Evolutionary conservation across 2,113 vertebrate genomes (phyloP), one percentile per base, ranked within the genome.

Genomic region (Gobius niger): DNA sequence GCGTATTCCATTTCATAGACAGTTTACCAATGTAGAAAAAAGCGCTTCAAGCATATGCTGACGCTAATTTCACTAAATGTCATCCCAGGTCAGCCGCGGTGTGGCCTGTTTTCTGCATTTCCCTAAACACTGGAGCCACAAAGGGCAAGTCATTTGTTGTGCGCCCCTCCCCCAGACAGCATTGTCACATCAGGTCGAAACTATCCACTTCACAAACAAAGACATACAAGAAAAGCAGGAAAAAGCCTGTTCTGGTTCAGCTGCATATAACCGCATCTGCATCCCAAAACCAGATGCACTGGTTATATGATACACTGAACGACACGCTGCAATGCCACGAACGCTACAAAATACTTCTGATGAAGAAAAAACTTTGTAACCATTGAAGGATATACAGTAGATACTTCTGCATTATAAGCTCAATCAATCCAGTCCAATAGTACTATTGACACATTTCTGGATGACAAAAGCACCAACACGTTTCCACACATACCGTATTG

Each of bases 71-170:
- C 47, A 51, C 70, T 59, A 67, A 54, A 80, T 72, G 77, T 80
- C 63, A 67, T 15, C 74, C 56, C n/a, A 2, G 70, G 70, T 59
- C 53, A 74, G 71, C 59, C 19, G 63, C 66, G 73, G 50, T n/a
- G 44, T 69, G 66, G 24, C 47, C 80, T 73, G 68, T 79, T 84
- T 79, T 71, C 77, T 65, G 78, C 78, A 80, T 88, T 87, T 85
- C 61, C 67, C 71, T 81, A 71, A 90, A 85, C 79, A 82, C 75
- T 59, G 42, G 72, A 75, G 83, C 68, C 83, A 91, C 86, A 91
- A 90, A 89, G 75, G 76, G 64, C 63, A 78, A 63, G 53, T 81
- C 81, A 87, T 85, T 87, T 82, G 81, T 82, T 47, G 40, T 44
- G 62, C 66, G 67, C 77, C 85, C 86, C 62, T 73, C 76, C 82